A percentile compares a stretch with the other conserved stretches of the same genome.
phyloP scores from a whole-genome alignment of 2,797 vertebrate genomes.

The Falco novaeseelandiae region DNA sequence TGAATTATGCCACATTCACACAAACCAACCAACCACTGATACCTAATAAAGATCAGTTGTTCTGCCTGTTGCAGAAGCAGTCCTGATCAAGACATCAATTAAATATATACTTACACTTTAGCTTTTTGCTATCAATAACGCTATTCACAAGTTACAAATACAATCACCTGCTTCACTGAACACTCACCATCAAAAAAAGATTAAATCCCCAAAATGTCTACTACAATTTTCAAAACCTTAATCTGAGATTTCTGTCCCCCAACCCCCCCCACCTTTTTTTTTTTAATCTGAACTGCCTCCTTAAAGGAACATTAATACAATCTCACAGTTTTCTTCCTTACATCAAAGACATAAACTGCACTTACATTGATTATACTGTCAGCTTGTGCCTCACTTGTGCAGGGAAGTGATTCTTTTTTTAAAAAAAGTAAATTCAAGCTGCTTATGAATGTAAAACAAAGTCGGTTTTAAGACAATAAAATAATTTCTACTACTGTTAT shows the following conservation, averaged over 20 bases:
- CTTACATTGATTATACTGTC: not conserved
- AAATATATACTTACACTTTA: not conserved
- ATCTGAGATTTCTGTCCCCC: not conserved
- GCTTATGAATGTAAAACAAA: not conserved
- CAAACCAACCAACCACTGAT: not conserved
- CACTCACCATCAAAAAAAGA: not conserved
- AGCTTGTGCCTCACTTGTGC: not conserved
- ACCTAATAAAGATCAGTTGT: not conserved
- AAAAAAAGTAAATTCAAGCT: not conserved
- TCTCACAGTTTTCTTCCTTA: not conserved
- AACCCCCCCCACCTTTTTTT: rapidly evolving
- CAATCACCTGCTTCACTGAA: not conserved
- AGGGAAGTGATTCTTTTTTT: not conserved
- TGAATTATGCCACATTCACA: not conserved
- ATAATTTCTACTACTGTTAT: not conserved
- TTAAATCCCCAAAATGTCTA: not conserved
- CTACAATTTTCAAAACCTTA: not conserved
- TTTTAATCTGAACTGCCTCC: not conserved
- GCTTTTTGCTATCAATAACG: not conserved
- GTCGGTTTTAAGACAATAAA: not conserved
- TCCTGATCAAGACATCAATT: not conserved
- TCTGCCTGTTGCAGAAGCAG: not conserved
- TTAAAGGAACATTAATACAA: not conserved
- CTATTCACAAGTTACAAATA: not conserved
- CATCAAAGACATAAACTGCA: not conserved